Evolutionary conservation across 2,797 vertebrate species (phyloP).

Genomic region (Anas acuta): DNA sequence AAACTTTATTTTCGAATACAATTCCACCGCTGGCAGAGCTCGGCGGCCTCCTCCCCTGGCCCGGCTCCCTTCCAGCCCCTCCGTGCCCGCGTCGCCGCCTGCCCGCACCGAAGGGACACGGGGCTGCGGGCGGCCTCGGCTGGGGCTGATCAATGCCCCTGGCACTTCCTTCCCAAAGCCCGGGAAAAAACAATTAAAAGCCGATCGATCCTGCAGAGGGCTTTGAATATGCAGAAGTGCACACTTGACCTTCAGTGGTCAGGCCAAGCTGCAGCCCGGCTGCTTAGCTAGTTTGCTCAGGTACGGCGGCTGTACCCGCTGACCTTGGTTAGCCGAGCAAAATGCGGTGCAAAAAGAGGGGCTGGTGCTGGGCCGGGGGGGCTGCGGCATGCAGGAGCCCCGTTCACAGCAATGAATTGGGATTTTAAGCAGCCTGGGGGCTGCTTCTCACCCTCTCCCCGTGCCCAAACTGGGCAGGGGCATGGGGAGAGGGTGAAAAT

Average conservation of each 20-base stretch:
- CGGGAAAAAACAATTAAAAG: constrained; percentile 99
- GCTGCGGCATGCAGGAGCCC: accelerated
- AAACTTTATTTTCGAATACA: constrained; percentile 67
- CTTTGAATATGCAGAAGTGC: constrained; percentile 99
- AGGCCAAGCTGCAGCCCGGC: constrained; percentile 77
- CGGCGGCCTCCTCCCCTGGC: constrained; percentile 22
- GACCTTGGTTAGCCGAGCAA: constrained; percentile 66
- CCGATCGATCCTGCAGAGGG: constrained; percentile 91
- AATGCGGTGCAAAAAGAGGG: not conserved
- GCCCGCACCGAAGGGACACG: constrained; percentile 11
- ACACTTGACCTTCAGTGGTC: constrained; percentile 98
- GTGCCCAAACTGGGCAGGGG: no score
- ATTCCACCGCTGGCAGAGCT: not conserved
- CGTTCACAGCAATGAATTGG: not conserved
- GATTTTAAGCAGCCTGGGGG: not conserved
- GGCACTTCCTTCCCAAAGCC: constrained; percentile 97
- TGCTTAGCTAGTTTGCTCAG: constrained; percentile 76
- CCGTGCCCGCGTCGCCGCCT: not conserved
- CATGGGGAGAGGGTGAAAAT: no score
- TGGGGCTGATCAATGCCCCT: constrained; percentile 95
- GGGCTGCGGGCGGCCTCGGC: constrained; percentile 79
- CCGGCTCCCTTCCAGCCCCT: constrained; percentile 17
- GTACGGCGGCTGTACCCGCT: constrained; percentile 51
- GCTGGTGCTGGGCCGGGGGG: not conserved
- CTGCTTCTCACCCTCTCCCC: not conserved